phyloP scores from a whole-genome alignment of 2,797 vertebrate genomes.

The Takifugu ocellatus region DNA sequence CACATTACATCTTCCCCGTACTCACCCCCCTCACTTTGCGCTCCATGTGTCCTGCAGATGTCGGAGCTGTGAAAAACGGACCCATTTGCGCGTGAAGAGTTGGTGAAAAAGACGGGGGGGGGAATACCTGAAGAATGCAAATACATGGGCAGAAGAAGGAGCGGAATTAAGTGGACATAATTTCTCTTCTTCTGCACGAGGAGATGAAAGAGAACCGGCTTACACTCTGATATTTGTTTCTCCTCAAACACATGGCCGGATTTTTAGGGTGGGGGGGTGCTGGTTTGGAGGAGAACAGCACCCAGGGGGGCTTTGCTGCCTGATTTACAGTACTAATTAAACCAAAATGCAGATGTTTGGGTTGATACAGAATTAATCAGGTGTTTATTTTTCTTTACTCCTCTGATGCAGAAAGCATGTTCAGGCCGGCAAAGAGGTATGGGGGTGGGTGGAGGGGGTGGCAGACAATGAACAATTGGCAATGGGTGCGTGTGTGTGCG shows the following conservation, averaged over 20 bases:
- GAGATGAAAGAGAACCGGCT: conserved; percentile 75
- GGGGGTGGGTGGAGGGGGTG: conserved; percentile 16
- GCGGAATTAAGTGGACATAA: conserved; percentile 78
- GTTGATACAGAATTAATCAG: conserved; percentile 72
- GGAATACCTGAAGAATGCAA: conserved; percentile 74
- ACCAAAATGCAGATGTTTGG: conserved; percentile 67
- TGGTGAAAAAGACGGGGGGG: conserved; percentile 32
- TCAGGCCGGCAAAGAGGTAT: conserved; percentile 26
- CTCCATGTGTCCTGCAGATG: conserved; percentile 74
- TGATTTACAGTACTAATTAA: conserved; percentile 66
- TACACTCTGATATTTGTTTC: conserved; percentile 78
- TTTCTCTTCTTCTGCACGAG: conserved; percentile 63
- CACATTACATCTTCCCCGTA: no score
- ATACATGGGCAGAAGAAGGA: conserved; percentile 72
- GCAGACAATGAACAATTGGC: conserved; percentile 36
- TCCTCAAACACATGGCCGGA: conserved; percentile 62
- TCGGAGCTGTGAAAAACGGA: conserved; percentile 52
- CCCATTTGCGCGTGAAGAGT: conserved; percentile 42
- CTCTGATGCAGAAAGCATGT: conserved; percentile 38
- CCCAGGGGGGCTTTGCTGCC: conserved; percentile 61
- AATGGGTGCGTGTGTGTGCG: conserved; percentile 26
- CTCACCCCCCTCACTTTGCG: not conserved
- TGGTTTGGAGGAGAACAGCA: conserved; percentile 33
- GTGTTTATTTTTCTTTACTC: conserved; percentile 77
- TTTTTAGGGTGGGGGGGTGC: conserved; percentile 45